phyloP scores from a whole-genome alignment of 2,888 invertebrate species.

The Labia minor region DNA sequence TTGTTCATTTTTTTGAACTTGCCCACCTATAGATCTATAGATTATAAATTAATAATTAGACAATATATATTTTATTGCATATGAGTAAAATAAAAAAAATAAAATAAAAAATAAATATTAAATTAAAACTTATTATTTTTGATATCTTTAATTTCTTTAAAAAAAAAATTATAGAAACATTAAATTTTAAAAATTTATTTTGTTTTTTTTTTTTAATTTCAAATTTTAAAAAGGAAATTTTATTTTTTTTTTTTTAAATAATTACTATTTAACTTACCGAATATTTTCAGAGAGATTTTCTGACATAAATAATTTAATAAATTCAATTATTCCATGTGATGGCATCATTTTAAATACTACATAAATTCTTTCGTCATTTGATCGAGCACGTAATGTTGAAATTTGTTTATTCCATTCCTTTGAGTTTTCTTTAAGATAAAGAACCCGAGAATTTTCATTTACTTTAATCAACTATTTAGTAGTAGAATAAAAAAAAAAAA shows the following conservation, averaged over 20 bases:
- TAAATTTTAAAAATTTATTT: too few relatives aligned
- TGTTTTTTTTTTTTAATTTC: too few relatives aligned
- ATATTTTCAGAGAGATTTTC: slow-evolving; percentile 13
- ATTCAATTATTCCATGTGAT: background rate
- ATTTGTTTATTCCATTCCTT: slow-evolving; percentile 38
- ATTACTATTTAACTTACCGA: slow-evolving; percentile 18
- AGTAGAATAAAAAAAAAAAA: background rate
- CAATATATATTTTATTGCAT: too few relatives aligned
- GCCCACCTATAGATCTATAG: too few relatives aligned
- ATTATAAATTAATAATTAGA: too few relatives aligned
- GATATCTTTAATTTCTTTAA: too few relatives aligned
- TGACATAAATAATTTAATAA: slow-evolving; percentile 3
- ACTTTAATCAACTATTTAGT: slow-evolving; percentile 13
- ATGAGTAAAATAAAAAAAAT: too few relatives aligned
- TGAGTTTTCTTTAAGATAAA: slow-evolving; percentile 27
- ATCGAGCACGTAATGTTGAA: slow-evolving; percentile 34
- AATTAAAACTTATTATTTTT: too few relatives aligned
- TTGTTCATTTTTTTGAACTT: too few relatives aligned
- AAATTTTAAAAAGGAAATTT: too few relatives aligned
- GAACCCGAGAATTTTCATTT: slow-evolving; percentile 20
- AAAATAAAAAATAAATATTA: too few relatives aligned
- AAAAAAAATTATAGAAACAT: too few relatives aligned
- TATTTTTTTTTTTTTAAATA: background rate
- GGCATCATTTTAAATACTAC: slow-evolving; percentile 9
- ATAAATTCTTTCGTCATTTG: slow-evolving; percentile 16